phyloP scores from a whole-genome alignment of 2,797 vertebrate genomes.

The Morelia viridis region DNA sequence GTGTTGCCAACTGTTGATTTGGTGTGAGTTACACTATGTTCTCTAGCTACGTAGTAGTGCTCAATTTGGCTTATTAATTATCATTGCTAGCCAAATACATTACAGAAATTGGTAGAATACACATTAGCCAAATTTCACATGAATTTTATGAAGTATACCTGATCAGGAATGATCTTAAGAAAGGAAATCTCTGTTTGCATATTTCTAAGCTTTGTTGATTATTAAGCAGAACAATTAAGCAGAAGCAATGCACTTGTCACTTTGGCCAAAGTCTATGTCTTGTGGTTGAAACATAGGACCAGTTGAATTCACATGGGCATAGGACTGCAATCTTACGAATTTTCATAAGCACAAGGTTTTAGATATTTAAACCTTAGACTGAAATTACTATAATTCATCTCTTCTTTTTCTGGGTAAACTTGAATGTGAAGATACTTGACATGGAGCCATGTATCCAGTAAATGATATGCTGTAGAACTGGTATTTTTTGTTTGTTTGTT shows the following conservation, averaged over 20 bases:
- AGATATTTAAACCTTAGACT: neutral
- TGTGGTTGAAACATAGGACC: neutral
- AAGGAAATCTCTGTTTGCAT: neutral
- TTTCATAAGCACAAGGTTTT: neutral
- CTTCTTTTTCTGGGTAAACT: neutral
- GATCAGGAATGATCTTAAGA: slow-evolving; percentile 8
- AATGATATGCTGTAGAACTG: neutral
- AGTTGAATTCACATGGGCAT: neutral
- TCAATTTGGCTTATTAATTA: neutral
- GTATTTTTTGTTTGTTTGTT: neutral
- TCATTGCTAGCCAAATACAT: slow-evolving; percentile 14
- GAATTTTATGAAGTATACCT: slow-evolving; percentile 30
- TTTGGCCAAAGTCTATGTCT: neutral
- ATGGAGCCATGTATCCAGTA: neutral
- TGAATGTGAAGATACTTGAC: neutral
- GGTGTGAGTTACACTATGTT: too few species aligned
- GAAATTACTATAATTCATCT: neutral
- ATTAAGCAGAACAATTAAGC: neutral
- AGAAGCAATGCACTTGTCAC: neutral
- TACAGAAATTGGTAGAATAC: slow-evolving; percentile 39
- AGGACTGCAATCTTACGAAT: neutral
- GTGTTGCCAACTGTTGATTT: too few species aligned
- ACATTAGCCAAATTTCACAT: slow-evolving; percentile 41
- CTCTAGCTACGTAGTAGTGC: too few species aligned
- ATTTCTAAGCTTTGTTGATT: neutral